A percentile compares a stretch with the other conserved stretches of the same genome.
Conservation (phyloP, 2,113 vertebrate genomes). For the Phrynosoma platyrhinos region DNA sequence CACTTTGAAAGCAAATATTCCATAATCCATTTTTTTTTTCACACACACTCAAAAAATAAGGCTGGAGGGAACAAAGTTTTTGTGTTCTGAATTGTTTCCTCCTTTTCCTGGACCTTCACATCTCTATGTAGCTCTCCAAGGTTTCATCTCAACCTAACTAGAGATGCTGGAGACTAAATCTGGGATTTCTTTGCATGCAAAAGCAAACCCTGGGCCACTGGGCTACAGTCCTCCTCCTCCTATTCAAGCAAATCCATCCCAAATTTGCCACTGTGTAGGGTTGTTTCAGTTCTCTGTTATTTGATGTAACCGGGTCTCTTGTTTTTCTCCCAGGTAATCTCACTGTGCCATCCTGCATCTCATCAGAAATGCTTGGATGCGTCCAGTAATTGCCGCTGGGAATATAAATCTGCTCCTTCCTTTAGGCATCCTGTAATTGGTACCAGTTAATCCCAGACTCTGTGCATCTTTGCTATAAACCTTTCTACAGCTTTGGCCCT, state of each 20-base stretch:
- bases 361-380: not conserved
- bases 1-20: too few relatives aligned
- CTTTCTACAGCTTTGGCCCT: not conserved
- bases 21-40: too few relatives aligned
- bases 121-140: too few relatives aligned
- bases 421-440: slow-evolving; percentile 45
- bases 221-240: not conserved
- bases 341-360: not conserved
- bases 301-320: not conserved
- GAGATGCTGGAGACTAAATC: too few relatives aligned
- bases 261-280: not conserved
- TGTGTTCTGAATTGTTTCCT: too few relatives aligned
- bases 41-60: too few relatives aligned
- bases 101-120: too few relatives aligned
- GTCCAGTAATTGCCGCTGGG: slow-evolving; percentile 14
- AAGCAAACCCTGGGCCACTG: too few relatives aligned
- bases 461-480: not conserved
- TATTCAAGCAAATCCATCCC: not conserved
- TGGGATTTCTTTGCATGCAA: too few relatives aligned
- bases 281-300: not conserved
- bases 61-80: too few relatives aligned
- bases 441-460: slow-evolving; percentile 39
- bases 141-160: too few relatives aligned
- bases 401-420: not conserved
- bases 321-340: not conserved